Evolutionary conservation across 92 coral and sea anemone genomes (phyloP), one percentile per base, ranked within the genome.

Genomic region (Isaurus tuberculatus): DNA sequence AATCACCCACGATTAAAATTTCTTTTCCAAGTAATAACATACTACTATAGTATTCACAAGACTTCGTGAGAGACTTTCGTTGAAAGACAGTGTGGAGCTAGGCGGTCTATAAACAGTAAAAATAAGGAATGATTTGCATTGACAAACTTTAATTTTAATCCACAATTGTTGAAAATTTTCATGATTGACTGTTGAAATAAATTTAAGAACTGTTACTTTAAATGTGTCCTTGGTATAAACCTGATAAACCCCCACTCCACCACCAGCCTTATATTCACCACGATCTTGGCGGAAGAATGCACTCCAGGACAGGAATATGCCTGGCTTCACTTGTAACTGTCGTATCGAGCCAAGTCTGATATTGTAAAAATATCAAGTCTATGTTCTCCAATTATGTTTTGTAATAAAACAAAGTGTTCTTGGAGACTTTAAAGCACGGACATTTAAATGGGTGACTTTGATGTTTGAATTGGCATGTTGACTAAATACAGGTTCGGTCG

Each of bases 241-340:
- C 48, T 80, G 9, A 83, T 83, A 90, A 55, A 84, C 80, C 48
- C 85, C 84, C 23, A 88, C 73, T 64, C 91, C 91, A 28, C 91
- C 88, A 69, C 91, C 91, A 31, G 82, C 31, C 74, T 88, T 88
- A 23, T 78, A 87, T 73, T 73, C 63, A 74, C 90, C 88, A 40
- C 86, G 88, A 71, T 88, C 91, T 83, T 88, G 91, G 31, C 88
- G 74, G 69, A 88, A 66, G 31, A 83, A 63, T 19, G 51, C 68
- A 88, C 37, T 83, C 37, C 91, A n/a, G n/a, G n/a, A n/a, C 91
- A 72, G 91, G 91, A 49, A 88, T 83, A 27, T 63, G 84, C 53
- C 73, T 74, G 40, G 63, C 85, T 48, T 72, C 67, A 72, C 71
- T 68, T 19, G 14, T 65, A 49, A 72, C 49, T 49, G 72, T 55